A percentile compares a stretch with the other conserved stretches of the same genome.
Conservation (phyloP, 2,113 vertebrate genomes). For the Oreotrochilus melanogaster region DNA sequence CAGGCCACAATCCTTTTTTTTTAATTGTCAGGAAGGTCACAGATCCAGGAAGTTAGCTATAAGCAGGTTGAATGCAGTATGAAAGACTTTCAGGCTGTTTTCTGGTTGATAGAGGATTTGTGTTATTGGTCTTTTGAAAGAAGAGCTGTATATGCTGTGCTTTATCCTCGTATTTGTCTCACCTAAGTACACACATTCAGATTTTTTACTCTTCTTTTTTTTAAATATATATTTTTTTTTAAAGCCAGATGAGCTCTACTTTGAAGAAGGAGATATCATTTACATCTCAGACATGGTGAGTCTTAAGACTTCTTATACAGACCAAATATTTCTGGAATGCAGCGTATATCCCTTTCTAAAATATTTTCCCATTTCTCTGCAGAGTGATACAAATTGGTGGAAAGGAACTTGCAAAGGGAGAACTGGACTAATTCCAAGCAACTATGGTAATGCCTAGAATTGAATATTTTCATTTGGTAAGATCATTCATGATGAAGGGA, state of each 20-base stretch:
- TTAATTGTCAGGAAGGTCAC: background rate
- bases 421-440: slow-evolving; percentile 97
- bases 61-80: background rate
- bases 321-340: background rate
- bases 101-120: background rate
- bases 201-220: background rate
- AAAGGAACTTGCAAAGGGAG: slow-evolving; percentile 95
- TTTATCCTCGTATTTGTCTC: background rate
- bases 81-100: background rate
- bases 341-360: background rate
- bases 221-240: background rate
- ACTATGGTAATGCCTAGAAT: slow-evolving; percentile 89
- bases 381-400: slow-evolving; percentile 99
- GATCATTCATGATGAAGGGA: background rate
- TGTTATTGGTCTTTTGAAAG: background rate
- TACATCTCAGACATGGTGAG: slow-evolving; percentile 97
- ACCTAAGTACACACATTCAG: background rate
- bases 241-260: slow-evolving; percentile 96
- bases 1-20: background rate
- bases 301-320: background rate
- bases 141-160: background rate
- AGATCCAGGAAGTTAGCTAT: background rate
- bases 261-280: slow-evolving; percentile 97
- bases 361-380: slow-evolving; percentile 19
- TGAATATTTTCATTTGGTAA: background rate